Evolutionary conservation across 2,888 invertebrate genomes (phyloP).

Genomic region (Scaptomyza cyrtandrae): DNA sequence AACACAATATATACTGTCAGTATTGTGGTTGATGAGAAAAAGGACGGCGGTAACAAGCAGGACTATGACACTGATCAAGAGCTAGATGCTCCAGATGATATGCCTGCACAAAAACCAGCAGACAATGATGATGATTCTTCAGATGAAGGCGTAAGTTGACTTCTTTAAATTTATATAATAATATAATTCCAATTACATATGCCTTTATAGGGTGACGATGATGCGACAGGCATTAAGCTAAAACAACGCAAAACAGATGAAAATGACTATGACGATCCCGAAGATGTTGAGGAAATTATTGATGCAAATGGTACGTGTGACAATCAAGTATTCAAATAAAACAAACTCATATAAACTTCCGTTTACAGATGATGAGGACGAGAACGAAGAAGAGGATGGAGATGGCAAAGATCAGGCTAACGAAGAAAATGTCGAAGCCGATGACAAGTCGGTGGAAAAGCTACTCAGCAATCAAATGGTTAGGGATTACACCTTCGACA

Average conservation of each 20-base stretch:
- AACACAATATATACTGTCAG: constrained; percentile 57
- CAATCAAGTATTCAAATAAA: background rate
- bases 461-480: constrained; percentile 82
- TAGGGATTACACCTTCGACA: constrained; percentile 90
- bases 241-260: constrained; percentile 87
- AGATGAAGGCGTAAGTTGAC: constrained; percentile 77
- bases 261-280: constrained; percentile 89
- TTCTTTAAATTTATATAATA: constrained; percentile 31
- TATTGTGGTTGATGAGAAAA: constrained; percentile 84
- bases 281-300: constrained; percentile 86
- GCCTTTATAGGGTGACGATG: constrained; percentile 77
- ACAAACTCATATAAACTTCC: background rate
- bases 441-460: constrained; percentile 70
- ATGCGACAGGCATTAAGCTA: constrained; percentile 85
- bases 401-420: constrained; percentile 81
- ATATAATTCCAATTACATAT: background rate
- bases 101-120: constrained; percentile 70
- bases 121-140: constrained; percentile 83
- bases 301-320: constrained; percentile 76
- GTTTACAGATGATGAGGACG: constrained; percentile 61
- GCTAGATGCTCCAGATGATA: constrained; percentile 74
- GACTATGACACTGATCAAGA: constrained; percentile 84
- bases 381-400: constrained; percentile 52
- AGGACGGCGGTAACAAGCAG: constrained; percentile 46
- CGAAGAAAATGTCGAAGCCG: constrained; percentile 59